These are phyloP conservation scores for Hedya salicella DNA, from an alignment of 2,888 invertebrate species.

Conservation along the genomic window DNA sequence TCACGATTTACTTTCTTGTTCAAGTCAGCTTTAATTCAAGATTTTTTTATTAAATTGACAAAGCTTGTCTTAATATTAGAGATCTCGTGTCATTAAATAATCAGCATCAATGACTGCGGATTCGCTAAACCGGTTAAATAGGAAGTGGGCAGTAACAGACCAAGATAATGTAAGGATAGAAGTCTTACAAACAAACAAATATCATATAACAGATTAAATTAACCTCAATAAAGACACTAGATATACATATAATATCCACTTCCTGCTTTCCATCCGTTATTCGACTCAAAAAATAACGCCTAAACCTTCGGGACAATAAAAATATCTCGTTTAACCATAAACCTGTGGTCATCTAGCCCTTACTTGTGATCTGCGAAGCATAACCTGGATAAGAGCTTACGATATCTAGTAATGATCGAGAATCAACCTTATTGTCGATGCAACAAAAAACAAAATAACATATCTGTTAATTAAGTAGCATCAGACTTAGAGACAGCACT, in stretches of 20 bases:
- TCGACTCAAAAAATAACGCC: slow-evolving; percentile 61
- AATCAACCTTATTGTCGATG: slow-evolving; percentile 36
- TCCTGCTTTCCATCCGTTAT: slow-evolving; percentile 35
- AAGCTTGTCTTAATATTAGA: background rate
- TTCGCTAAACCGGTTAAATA: slow-evolving; percentile 28
- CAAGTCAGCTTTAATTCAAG: too few relatives aligned
- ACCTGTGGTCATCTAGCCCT: slow-evolving; percentile 66
- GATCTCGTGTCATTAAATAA: too few relatives aligned
- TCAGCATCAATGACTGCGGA: slow-evolving; percentile 13
- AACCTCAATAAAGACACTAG: slow-evolving; percentile 20
- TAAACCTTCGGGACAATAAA: slow-evolving; percentile 74
- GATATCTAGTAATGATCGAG: slow-evolving; percentile 27
- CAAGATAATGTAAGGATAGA: slow-evolving; percentile 26
- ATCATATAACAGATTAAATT: slow-evolving; percentile 33
- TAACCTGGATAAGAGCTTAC: slow-evolving; percentile 57
- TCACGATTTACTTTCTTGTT: too few relatives aligned
- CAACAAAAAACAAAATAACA: slow-evolving; percentile 22
- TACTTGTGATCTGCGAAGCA: slow-evolving; percentile 63
- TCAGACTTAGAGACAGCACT: slow-evolving; percentile 25
- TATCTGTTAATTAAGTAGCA: slow-evolving; percentile 29
- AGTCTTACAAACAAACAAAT: slow-evolving; percentile 34
- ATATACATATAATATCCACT: slow-evolving; percentile 14
- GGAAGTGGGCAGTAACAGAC: slow-evolving; percentile 33
- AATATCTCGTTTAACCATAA: slow-evolving; percentile 60
- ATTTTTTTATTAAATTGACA: too few relatives aligned